Base-by-base conservation (phyloP, 2,113 vertebrate genomes). In the Gymnobelideus leadbeateri region DNA sequence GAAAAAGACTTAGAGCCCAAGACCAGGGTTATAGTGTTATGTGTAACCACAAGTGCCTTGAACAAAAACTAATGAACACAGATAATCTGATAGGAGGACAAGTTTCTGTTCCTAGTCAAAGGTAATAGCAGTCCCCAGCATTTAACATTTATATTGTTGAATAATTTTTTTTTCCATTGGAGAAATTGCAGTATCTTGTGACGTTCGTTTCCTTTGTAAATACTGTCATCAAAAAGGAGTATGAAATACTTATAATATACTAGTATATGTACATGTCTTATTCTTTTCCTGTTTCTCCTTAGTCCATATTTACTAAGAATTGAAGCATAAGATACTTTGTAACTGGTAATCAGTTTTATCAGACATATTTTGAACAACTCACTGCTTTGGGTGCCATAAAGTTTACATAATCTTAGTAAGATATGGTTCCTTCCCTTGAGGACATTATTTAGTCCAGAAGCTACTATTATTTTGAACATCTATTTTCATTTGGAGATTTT, bases 311-410 rank as follows among this genome's bases (percentile, higher is more conserved):
- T 97, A 77, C 92, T 94, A 96, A 91, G 61, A 93, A 94, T 89
- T 97, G 21, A 93, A 95, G n/a, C 93, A 94, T n/a, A 95, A 94
- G 92, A 53, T 91, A 95, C 91, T 19, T 53, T 4, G 51, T 96
- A 25, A 96, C 31, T 94, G 91, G 89, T 77, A 94, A 55, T 89
- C 43, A 94, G 68, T 84, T 84, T 84, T 84, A 43, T 51, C 90
- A 47, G 0, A 51, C 43, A 94, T 94, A n/a, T 92, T 91, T 51
- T 89, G 91, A 89, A 91, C 68, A 37, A 94, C 28, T 96, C 90
- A 96, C 93, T 95, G 91, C 93, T 92, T 95, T 95, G 77, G 94
- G 91, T 97, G 95, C 96, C 96, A 94, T 23, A 61, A 94, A 89
- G 91, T 97, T 89, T 61, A 91, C 3, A 57, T 96, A 92, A 25